phyloP scores from a whole-genome alignment of 1,140 invertebrate species.

The Drosophila equinoxialis region DNA sequence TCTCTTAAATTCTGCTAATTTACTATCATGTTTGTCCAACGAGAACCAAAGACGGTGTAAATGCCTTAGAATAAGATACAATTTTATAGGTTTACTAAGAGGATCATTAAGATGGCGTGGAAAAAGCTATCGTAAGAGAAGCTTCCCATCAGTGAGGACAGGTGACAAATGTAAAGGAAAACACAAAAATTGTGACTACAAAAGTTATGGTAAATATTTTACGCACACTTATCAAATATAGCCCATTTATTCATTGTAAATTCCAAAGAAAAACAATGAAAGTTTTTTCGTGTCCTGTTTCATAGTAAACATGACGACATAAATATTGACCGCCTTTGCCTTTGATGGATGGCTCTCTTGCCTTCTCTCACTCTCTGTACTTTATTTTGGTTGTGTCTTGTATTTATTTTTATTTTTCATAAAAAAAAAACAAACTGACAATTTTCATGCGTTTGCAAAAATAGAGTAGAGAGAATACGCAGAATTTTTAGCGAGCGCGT shows the following conservation, averaged over 20 bases:
- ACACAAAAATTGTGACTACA: neutral
- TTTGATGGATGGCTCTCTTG: neutral
- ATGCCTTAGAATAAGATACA: no score
- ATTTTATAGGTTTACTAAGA: no score
- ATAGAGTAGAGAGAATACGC: slow-evolving; percentile 36
- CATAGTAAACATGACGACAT: slow-evolving; percentile 45
- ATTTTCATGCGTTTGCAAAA: slow-evolving; percentile 45
- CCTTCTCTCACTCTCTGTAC: slow-evolving; percentile 1
- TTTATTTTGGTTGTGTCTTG: slow-evolving; percentile 38
- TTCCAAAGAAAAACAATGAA: neutral
- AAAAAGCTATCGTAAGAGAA: no score
- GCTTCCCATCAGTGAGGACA: no score
- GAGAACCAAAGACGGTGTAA: no score
- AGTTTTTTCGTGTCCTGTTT: neutral
- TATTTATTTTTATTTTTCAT: slow-evolving; percentile 64
- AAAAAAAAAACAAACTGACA: slow-evolving; percentile 1
- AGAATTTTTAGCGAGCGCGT: slow-evolving; percentile 62
- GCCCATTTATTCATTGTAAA: neutral
- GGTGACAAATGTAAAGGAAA: no score
- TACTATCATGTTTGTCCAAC: no score
- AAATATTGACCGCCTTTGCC: slow-evolving; percentile 20
- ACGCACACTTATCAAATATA: neutral
- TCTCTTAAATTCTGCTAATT: no score
- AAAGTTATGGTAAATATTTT: neutral
- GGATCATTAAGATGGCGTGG: no score